Evolutionary conservation across 1,140 invertebrate genomes (phyloP), one percentile per base, ranked within the genome.

Genomic region (Stenopsyche tienmushanensis): DNA sequence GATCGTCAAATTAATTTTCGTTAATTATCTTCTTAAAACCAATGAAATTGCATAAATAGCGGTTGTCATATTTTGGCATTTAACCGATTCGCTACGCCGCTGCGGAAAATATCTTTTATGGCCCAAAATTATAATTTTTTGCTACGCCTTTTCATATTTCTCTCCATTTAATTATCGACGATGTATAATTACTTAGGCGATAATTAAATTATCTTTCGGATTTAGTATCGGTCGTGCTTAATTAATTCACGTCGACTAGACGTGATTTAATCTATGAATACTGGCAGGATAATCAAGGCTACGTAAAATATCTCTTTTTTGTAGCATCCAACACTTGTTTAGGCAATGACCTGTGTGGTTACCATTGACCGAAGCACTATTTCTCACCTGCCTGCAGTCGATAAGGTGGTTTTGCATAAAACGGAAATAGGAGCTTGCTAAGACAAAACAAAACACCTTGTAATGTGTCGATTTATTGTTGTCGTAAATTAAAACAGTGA

Each of bases 311-410:
- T 47, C 8, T 18, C 5, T 5, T 15, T 13, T 8, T 18, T 15
- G 13, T 34, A 34, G 13, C 29, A 13, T 34, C 13, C 29, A 13
- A 34, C 5, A 34, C 29, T 7, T 34, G 18, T 25, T 59, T 59
- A 59, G 55, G 55, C 55, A 59, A 59, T 59, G 55, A 59, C 55
- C 55, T 21, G 13, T 44, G 55, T 13, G 55, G 55, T 59, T 59
- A 59, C 17, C 55, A 59, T 59, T 44, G 55, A 59, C 55, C 55
- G 24, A 9, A 8, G 23, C 8, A 44, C n/a, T 41, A n/a, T 59
- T 59, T 8, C 9, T 21, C 20, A 26, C 39, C 20, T 55, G 29
- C 39, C 52, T 20, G 3, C 5, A 9, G 25, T 18, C 15, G 8
- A 34, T 26, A n/a, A n/a, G n/a, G n/a, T n/a, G n/a, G n/a, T 49